phyloP scores from a whole-genome alignment of 2,888 invertebrate genomes.

The Sussaba pulchella region DNA sequence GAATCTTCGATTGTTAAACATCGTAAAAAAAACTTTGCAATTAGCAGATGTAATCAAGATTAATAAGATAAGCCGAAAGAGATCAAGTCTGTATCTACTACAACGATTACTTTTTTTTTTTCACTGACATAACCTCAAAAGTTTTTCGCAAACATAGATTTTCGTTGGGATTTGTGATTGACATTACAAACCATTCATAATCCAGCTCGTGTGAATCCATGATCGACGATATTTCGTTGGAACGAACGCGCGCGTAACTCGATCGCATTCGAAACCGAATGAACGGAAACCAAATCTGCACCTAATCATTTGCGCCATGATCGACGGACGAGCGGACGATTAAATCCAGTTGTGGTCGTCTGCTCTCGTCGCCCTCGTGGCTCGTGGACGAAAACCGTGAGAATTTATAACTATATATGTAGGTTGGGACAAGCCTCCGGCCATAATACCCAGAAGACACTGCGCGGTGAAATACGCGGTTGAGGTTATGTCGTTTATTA shows the following conservation, averaged over 20 bases:
- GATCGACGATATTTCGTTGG: constrained; percentile 78
- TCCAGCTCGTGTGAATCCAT: constrained; percentile 81
- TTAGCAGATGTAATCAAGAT: too few relatives aligned
- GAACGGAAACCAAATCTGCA: constrained; percentile 75
- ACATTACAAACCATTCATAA: constrained; percentile 78
- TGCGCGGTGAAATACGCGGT: too few relatives aligned
- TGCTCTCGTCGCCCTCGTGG: too few relatives aligned
- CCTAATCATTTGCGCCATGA: constrained; percentile 81
- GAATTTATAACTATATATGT: too few relatives aligned
- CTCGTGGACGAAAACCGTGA: too few relatives aligned
- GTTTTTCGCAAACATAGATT: neutral
- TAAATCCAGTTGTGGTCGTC: too few relatives aligned
- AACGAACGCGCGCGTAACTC: constrained; percentile 73
- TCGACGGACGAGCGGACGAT: constrained; percentile 44
- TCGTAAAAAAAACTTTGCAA: neutral
- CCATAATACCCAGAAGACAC: too few relatives aligned
- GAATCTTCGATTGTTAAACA: neutral
- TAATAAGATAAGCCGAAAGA: neutral
- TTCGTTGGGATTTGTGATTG: constrained; percentile 22
- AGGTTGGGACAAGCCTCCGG: too few relatives aligned
- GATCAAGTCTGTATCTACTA: constrained; percentile 5
- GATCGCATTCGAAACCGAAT: constrained; percentile 72
- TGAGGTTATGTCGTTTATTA: too few relatives aligned
- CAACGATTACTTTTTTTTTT: constrained; percentile 11
- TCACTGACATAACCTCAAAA: constrained; percentile 75